Percentiles rank a stretch among this genome's conserved stretches.
Evolutionary conservation across 1,140 invertebrate species (phyloP).

Genomic region (Drosophila guanche): DNA sequence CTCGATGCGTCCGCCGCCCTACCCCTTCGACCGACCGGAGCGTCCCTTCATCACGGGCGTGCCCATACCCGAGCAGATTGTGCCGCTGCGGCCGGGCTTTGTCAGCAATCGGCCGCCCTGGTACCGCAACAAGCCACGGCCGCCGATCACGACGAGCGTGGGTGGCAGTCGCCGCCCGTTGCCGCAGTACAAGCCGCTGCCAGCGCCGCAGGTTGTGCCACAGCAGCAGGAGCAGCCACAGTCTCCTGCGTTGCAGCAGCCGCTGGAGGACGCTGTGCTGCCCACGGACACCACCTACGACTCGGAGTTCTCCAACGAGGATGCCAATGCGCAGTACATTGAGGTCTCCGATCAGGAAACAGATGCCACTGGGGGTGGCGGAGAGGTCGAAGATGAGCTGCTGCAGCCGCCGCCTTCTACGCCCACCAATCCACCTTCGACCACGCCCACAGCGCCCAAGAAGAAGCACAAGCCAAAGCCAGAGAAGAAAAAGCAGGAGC

Average conservation of each 20-base stretch:
- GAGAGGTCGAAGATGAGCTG: conserved; percentile 61
- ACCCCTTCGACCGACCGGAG: conserved; percentile 88
- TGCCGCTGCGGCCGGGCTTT: conserved; percentile 85
- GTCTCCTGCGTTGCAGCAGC: not conserved
- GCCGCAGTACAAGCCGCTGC: conserved; percentile 85
- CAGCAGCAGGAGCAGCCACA: conserved; percentile 22
- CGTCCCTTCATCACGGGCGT: conserved; percentile 87
- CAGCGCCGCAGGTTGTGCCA: conserved; percentile 62
- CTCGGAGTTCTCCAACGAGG: conserved; percentile 78
- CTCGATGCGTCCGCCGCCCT: conserved; percentile 84
- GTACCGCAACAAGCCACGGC: conserved; percentile 85
- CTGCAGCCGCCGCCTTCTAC: conserved; percentile 34
- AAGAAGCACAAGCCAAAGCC: conserved; percentile 73
- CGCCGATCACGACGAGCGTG: conserved; percentile 74
- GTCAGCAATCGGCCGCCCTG: conserved; percentile 86
- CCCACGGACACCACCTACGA: conserved; percentile 80
- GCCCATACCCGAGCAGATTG: conserved; percentile 89
- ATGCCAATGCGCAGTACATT: conserved; percentile 76
- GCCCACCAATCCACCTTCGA: conserved; percentile 5
- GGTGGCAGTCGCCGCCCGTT: conserved; percentile 83
- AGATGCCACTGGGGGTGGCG: conserved; percentile 40
- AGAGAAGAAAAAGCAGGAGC: conserved; percentile 54
- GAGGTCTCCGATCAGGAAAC: conserved; percentile 77
- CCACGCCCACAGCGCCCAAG: conserved; percentile 34
- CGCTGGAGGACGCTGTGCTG: conserved; percentile 45